Evolutionary conservation across 2,113 vertebrate species (phyloP).

Genomic region (Heterotilapia buettikoferi): DNA sequence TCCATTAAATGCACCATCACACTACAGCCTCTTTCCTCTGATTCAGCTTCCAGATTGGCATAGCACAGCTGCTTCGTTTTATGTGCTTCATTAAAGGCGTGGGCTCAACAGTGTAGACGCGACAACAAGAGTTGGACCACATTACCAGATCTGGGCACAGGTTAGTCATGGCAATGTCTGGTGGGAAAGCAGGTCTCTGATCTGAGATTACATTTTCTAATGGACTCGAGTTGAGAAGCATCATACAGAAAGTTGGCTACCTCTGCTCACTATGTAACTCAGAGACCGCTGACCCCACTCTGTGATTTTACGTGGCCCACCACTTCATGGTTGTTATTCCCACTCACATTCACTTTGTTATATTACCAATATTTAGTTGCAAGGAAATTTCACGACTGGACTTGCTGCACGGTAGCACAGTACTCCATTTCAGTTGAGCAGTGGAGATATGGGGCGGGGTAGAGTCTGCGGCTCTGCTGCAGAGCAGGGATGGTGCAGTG

Average conservation of each 20-base stretch:
- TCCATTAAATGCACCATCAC: background rate
- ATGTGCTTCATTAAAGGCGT: background rate
- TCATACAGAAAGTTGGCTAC: background rate
- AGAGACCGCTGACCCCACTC: background rate
- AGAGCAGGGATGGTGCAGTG: background rate
- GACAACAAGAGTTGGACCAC: background rate
- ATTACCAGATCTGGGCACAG: background rate
- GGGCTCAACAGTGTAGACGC: background rate
- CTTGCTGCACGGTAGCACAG: background rate
- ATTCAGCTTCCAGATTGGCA: background rate
- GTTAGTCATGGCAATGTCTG: background rate
- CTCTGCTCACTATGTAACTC: background rate
- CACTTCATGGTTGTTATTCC: background rate
- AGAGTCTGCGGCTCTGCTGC: background rate
- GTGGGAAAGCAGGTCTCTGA: background rate
- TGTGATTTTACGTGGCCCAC: background rate
- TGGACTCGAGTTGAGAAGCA: background rate
- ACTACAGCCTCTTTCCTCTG: background rate
- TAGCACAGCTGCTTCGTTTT: background rate
- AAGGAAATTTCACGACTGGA: background rate
- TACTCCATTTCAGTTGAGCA: background rate
- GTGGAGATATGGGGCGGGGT: background rate
- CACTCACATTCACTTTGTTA: background rate
- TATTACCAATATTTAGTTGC: background rate
- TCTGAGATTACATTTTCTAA: background rate